Conservation (phyloP, 2,888 invertebrate species). For the Platypus cylindrus region DNA sequence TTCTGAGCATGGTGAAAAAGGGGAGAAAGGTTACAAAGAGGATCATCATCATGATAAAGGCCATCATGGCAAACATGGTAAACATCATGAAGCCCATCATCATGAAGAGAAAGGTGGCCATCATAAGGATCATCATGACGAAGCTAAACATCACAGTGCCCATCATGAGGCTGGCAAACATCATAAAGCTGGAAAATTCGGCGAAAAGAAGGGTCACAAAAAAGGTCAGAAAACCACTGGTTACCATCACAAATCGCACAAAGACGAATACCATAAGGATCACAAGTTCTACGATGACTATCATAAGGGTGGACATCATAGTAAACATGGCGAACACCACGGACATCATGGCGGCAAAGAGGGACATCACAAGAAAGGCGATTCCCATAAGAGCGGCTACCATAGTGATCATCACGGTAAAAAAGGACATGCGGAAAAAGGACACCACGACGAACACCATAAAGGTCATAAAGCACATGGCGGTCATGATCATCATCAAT, state of each 20-base stretch:
- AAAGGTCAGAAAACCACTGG: conserved; percentile 75
- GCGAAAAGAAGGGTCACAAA: conserved; percentile 73
- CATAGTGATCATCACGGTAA: conserved; percentile 72
- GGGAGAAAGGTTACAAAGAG: conserved; percentile 63
- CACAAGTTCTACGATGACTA: conserved; percentile 83
- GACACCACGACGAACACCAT: conserved; percentile 72
- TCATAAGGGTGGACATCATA: conserved; percentile 73
- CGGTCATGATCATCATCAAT: conserved; percentile 63
- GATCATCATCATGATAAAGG: conserved; percentile 69
- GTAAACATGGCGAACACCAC: conserved; percentile 69
- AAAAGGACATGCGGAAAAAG: conserved; percentile 72
- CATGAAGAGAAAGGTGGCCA: conserved; percentile 68
- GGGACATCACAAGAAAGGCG: conserved; percentile 72
- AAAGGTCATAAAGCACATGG: conserved; percentile 71
- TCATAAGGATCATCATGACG: conserved; percentile 69
- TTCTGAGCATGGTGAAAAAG: conserved; percentile 60
- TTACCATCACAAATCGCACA: conserved; percentile 75
- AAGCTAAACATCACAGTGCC: conserved; percentile 60
- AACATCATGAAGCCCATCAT: conserved; percentile 65
- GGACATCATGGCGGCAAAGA: conserved; percentile 66
- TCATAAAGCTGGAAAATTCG: conserved; percentile 67
- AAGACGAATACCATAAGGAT: conserved; percentile 77
- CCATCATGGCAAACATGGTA: conserved; percentile 61
- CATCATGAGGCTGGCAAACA: conserved; percentile 68
- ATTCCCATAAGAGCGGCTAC: conserved; percentile 64